phyloP scores from a whole-genome alignment of 1,140 invertebrate genomes.

The Hirudo medicinalis region DNA sequence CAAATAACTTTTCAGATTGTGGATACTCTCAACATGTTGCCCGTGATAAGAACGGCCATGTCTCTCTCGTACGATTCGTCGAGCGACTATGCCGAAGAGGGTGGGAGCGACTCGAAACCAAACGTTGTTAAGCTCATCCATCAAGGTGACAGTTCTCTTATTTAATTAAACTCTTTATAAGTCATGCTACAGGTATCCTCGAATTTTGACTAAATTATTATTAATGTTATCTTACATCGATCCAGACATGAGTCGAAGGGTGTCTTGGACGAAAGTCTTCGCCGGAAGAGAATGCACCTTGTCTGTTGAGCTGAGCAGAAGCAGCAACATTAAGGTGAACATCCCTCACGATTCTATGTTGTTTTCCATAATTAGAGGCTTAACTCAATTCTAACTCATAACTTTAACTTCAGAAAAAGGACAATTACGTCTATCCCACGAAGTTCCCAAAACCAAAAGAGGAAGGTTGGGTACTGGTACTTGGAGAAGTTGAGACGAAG shows the following conservation, averaged over 20 bases:
- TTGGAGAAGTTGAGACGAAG: constrained; percentile 55
- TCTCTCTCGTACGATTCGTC: too few relatives aligned
- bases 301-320: constrained; percentile 40
- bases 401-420: constrained; percentile 27
- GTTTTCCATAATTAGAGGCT: background rate
- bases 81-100: too few relatives aligned
- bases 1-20: too few relatives aligned
- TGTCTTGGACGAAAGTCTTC: constrained; percentile 40
- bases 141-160: too few relatives aligned
- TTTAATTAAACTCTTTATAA: too few relatives aligned
- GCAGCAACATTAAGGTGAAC: constrained; percentile 35
- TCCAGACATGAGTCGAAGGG: background rate
- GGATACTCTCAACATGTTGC: too few relatives aligned
- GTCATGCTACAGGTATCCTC: too few relatives aligned
- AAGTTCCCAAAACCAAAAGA: constrained; percentile 82
- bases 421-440: constrained; percentile 55
- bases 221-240: too few relatives aligned
- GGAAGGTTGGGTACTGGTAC: constrained; percentile 82
- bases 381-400: background rate
- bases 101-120: too few relatives aligned
- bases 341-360: constrained; percentile 17
- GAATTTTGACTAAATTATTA: too few relatives aligned
- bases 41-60: too few relatives aligned
- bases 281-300: constrained; percentile 60
- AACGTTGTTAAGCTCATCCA: too few relatives aligned